Percentiles rank a stretch among this genome's conserved stretches.
Conservation (phyloP, 2,113 vertebrate genomes). For the Brachypodius melanocephalos region DNA sequence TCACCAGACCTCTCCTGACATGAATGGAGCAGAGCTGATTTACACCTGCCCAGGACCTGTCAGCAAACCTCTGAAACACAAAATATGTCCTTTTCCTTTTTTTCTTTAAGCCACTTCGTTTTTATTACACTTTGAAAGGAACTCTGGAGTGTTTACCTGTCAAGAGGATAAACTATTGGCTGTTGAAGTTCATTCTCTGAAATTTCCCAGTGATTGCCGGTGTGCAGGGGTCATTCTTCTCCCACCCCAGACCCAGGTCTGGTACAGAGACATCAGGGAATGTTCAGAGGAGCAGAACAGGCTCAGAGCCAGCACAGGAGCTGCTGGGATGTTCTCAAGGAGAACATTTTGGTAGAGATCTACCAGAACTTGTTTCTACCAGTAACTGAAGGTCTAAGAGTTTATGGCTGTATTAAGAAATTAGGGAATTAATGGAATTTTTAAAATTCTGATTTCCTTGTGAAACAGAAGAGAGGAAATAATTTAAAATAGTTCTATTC, state of each 20-base stretch:
- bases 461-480: neutral
- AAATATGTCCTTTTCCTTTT: neutral
- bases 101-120: neutral
- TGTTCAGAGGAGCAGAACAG: neutral
- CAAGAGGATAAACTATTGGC: conserved; percentile 4
- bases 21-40: neutral
- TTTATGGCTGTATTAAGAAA: neutral
- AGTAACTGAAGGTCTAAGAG: neutral
- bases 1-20: neutral
- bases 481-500: neutral
- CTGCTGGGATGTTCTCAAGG: neutral
- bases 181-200: neutral
- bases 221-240: neutral
- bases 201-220: neutral
- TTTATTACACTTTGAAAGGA: conserved; percentile 7
- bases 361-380: neutral
- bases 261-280: neutral
- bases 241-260: neutral
- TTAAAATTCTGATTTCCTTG: neutral
- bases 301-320: neutral
- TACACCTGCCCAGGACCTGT: neutral
- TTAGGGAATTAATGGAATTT: neutral
- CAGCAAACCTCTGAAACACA: neutral
- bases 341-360: neutral
- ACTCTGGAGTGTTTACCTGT: neutral